Evolutionary conservation across 2,797 vertebrate species (phyloP).

Genomic region (Leucoraja ocellata): DNA sequence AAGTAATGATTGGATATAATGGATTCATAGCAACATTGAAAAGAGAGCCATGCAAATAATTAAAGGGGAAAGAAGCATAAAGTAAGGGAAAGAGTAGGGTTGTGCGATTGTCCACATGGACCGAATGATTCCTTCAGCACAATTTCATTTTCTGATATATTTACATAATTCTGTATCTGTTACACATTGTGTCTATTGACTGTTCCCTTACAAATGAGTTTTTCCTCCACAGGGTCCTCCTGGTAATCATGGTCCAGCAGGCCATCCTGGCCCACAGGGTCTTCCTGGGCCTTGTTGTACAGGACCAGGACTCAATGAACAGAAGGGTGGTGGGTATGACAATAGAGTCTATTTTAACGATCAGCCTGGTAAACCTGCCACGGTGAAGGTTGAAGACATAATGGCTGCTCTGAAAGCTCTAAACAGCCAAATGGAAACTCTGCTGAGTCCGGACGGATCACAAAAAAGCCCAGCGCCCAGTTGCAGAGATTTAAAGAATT

Average conservation of each 20-base stretch:
- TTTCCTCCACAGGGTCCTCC: conserved; percentile 63
- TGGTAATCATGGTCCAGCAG: conserved; percentile 73
- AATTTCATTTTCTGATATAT: not conserved
- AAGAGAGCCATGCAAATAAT: too few relatives aligned
- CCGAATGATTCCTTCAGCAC: not conserved
- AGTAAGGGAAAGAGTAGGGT: not conserved
- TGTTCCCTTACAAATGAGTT: not conserved
- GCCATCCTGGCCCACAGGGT: conserved; percentile 71
- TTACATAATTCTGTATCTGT: not conserved
- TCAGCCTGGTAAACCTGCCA: conserved; percentile 55
- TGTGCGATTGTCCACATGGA: not conserved
- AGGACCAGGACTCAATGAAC: conserved; percentile 40
- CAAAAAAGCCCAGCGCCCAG: conserved; percentile 66
- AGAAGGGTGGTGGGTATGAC: conserved; percentile 47
- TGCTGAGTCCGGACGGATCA: conserved; percentile 66
- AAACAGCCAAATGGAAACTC: conserved; percentile 63
- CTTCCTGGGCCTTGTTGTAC: conserved; percentile 55
- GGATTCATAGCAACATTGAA: too few relatives aligned
- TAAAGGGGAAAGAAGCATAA: too few relatives aligned
- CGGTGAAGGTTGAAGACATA: conserved; percentile 52
- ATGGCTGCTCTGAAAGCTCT: conserved; percentile 56
- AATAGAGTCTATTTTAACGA: conserved; percentile 51
- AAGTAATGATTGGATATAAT: too few relatives aligned
- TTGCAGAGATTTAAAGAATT: conserved; percentile 69
- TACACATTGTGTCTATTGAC: not conserved